These are phyloP conservation scores for Clarias platycephalus DNA, from an alignment of 2,797 vertebrate genomes.

Conservation along the genomic window DNA sequence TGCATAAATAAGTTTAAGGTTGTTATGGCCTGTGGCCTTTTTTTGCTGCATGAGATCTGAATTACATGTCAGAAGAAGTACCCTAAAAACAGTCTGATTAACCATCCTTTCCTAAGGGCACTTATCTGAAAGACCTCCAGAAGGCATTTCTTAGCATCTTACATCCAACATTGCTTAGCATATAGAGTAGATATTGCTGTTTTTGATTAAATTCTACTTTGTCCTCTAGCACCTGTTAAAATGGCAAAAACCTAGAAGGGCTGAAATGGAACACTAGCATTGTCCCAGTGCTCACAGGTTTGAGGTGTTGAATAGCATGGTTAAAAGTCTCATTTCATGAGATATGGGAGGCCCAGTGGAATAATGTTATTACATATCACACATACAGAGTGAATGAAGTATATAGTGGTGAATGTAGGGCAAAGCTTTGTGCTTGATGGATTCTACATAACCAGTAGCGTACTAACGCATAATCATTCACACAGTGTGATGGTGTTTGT, in stretches of 20 bases:
- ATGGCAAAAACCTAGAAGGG: constrained; percentile 35
- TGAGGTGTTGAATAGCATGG: constrained; percentile 44
- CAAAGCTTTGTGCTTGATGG: constrained; percentile 19
- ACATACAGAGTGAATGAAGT: constrained; percentile 9
- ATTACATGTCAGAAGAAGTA: constrained; percentile 59
- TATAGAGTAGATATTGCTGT: constrained; percentile 41
- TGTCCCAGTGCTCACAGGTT: constrained; percentile 30
- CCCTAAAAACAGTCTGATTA: constrained; percentile 52
- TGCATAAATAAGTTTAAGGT: constrained; percentile 73
- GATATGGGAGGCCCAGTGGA: constrained; percentile 22
- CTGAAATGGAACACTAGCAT: constrained; percentile 11
- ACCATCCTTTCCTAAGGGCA: constrained; percentile 50
- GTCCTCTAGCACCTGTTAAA: constrained; percentile 42
- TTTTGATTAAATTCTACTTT: constrained; percentile 43
- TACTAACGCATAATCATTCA: constrained; percentile 61
- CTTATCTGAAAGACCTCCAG: constrained; percentile 32
- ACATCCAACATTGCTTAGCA: constrained; percentile 45
- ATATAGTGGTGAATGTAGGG: constrained; percentile 10
- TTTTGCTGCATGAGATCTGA: constrained; percentile 56
- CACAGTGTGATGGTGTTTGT: constrained; percentile 64
- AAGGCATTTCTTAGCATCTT: constrained; percentile 9
- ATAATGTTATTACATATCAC: constrained; percentile 57
- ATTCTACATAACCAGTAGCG: constrained; percentile 15
- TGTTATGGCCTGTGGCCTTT: constrained; percentile 67
- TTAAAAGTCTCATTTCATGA: constrained; percentile 38